Base-by-base conservation (phyloP, 2,113 vertebrate species). In the Rhinogobius similis region DNA sequence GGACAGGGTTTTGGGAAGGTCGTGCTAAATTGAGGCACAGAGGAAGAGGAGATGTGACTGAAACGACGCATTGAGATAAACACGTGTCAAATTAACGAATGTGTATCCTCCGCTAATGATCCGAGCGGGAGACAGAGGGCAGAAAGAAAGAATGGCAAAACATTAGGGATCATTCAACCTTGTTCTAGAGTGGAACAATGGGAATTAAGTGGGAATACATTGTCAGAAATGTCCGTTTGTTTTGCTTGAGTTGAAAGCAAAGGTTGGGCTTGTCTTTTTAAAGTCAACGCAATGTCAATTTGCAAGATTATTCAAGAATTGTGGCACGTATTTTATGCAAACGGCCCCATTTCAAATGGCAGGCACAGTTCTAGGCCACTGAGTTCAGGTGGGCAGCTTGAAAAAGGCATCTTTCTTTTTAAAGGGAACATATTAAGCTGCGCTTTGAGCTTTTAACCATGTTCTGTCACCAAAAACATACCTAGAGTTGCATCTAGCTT, bases 1-100 rank as follows among this genome's bases (percentile, higher is more conserved):
- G 79, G 79, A 87, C 79, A 72, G 76, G 76, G 80, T 71, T 73
- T 79, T 50, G 80, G 85, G 86, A 90, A 87, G 86, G 86, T 87
- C 83, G 72, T 23, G 67, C 62, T 83, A 85, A 86, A 89, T 71
- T 77, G 81, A 83, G 72, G 72, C 66, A 72, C 67, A 36, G 70
- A 63, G 44, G 62, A 79, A 79, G 76, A 82, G 62, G 46, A 65
- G 73, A 69, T 74, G 81, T 65, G 67, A 81, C 68, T 79, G 32
- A 78, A 80, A 80, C 76, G 70, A 85, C 11, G 13, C 82, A 80
- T 83, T 78, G 67, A 36, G 72, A 84, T 75, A 73, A 77, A 85
- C 0, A 68, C 68, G 73, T 12, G 5, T 48, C 24, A 21, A 74
- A 75, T 84, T 79, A 87, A 50, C 5, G 44, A 76, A 7, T 16